Conservation (phyloP, 2,797 vertebrate genomes). For the Sciurus vulgaris region DNA sequence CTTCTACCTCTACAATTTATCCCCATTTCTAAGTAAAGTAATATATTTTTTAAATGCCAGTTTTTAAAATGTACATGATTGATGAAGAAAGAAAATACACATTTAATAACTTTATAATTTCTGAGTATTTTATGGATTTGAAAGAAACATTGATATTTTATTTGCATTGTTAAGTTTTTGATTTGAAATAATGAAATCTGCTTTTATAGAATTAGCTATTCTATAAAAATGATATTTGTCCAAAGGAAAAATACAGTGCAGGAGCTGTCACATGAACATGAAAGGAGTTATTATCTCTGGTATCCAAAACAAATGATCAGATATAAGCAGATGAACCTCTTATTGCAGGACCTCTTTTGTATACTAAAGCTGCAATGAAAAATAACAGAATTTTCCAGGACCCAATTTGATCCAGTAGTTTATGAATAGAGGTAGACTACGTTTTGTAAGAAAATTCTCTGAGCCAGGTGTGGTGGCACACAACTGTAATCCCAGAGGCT, state of each 20-base stretch:
- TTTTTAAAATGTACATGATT: conserved; percentile 33
- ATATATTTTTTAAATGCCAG: background rate
- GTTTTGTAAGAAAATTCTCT: background rate
- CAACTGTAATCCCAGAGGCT: too few species aligned
- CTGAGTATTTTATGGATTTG: background rate
- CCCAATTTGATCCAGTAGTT: background rate
- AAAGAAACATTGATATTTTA: background rate
- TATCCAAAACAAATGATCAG: background rate
- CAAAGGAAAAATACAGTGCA: background rate
- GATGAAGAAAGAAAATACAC: background rate
- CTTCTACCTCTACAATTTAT: background rate
- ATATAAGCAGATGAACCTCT: background rate
- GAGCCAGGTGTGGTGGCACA: background rate
- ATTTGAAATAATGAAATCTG: background rate
- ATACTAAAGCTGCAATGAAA: background rate
- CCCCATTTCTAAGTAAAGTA: background rate
- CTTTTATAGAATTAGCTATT: background rate
- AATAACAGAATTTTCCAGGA: background rate
- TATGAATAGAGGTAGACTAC: background rate
- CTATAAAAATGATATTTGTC: background rate
- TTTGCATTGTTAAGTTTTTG: conserved; percentile 3
- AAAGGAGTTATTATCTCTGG: background rate
- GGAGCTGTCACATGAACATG: background rate
- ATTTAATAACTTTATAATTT: conserved; percentile 26
- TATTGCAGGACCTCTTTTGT: background rate